A percentile compares a stretch with the other conserved stretches of the same genome.
These are phyloP conservation scores for Chelon auratus DNA, from an alignment of 2,797 vertebrate genomes.

Conservation along the genomic window DNA sequence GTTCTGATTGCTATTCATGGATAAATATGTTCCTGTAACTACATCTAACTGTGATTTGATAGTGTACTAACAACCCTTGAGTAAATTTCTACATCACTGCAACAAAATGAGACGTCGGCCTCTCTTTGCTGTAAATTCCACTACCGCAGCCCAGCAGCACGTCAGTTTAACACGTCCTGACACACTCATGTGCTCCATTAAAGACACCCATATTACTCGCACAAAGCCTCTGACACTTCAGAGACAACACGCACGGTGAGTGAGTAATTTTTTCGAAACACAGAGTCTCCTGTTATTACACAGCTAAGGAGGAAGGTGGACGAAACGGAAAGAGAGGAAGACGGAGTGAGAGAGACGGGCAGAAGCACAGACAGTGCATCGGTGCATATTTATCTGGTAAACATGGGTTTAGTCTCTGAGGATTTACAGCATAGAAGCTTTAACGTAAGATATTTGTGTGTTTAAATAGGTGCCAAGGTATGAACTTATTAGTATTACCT, in stretches of 20 bases:
- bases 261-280: constrained; percentile 21
- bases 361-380: constrained; percentile 8
- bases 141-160: neutral
- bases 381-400: constrained; percentile 11
- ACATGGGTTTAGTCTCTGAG: neutral
- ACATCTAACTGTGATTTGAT: too few species aligned
- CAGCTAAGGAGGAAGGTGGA: neutral
- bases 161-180: neutral
- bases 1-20: too few species aligned
- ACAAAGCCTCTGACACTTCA: constrained; percentile 4
- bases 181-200: neutral
- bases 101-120: neutral
- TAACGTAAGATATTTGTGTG: neutral
- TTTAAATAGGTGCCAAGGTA: neutral
- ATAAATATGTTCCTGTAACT: too few species aligned
- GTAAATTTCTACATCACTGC: neutral
- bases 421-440: too few species aligned
- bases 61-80: too few species aligned
- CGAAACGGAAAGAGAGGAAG: neutral
- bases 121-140: neutral
- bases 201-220: neutral
- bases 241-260: constrained; percentile 9
- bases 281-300: neutral
- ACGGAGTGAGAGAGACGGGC: neutral
- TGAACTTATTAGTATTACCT: neutral